Conservation (phyloP, 2,113 vertebrate genomes). For the Rhagologus leucostigma region DNA sequence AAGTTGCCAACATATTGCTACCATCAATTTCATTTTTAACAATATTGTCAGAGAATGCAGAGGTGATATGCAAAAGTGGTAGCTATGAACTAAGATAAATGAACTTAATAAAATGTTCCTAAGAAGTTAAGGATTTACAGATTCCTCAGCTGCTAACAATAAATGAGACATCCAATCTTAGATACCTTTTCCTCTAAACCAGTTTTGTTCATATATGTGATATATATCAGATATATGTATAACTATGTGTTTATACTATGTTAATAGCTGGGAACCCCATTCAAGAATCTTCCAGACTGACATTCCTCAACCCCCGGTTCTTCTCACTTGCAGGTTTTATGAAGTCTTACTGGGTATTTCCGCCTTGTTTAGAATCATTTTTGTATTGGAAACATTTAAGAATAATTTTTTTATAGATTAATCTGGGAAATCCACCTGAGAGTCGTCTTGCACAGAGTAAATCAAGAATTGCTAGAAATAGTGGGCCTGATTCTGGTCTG, state of each 20-base stretch:
- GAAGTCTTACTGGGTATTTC: background rate
- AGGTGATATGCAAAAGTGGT: background rate
- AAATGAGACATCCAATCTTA: background rate
- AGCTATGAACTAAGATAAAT: background rate
- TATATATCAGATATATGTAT: background rate
- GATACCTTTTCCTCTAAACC: background rate
- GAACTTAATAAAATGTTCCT: background rate
- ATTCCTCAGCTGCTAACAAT: background rate
- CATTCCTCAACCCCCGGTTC: background rate
- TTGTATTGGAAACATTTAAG: background rate
- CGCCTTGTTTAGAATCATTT: background rate
- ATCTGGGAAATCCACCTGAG: background rate
- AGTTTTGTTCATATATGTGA: background rate
- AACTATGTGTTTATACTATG: background rate
- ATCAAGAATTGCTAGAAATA: background rate
- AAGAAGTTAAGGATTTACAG: background rate
- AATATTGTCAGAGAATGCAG: background rate
- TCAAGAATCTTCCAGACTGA: background rate
- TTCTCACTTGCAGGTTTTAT: background rate
- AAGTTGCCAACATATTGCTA: background rate
- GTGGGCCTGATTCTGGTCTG: background rate
- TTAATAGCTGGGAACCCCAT: background rate
- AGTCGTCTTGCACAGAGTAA: background rate
- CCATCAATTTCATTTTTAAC: background rate
- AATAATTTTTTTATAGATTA: background rate